Conservation (phyloP, 2,797 vertebrate genomes). For the Microctenopoma stevenorrisi region DNA sequence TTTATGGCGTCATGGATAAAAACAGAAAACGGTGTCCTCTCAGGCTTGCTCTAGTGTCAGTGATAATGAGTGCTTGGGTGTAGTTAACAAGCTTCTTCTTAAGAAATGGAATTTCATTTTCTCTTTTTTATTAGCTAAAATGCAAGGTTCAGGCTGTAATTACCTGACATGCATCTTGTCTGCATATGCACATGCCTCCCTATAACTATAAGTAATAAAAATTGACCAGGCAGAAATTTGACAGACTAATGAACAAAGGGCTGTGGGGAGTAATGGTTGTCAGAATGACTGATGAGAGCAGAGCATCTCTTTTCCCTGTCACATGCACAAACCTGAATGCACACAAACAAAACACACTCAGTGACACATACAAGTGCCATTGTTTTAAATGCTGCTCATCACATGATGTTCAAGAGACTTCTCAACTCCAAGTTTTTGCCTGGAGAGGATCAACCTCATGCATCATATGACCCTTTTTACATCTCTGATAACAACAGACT, state of each 20-base stretch:
- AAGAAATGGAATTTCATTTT: not conserved
- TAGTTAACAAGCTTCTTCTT: not conserved
- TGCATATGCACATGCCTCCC: not conserved
- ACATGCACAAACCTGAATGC: not conserved
- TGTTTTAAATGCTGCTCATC: conserved; percentile 80
- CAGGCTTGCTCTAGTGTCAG: conserved; percentile 2
- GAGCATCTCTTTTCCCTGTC: conserved; percentile 16
- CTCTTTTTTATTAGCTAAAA: not conserved
- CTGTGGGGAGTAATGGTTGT: not conserved
- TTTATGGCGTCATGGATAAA: conserved; percentile 60
- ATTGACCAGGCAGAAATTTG: too few relatives aligned
- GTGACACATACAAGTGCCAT: conserved; percentile 69
- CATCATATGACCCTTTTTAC: conserved; percentile 81
- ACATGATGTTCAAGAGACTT: conserved; percentile 87
- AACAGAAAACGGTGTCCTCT: conserved; percentile 39
- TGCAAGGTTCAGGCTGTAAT: not conserved
- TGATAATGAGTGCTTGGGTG: not conserved
- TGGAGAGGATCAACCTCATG: conserved; percentile 75
- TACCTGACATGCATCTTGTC: not conserved
- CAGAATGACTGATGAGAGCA: not conserved
- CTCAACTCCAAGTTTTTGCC: conserved; percentile 77
- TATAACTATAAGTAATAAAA: not conserved
- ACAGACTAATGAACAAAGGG: conserved; percentile 3
- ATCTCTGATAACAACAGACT: conserved; percentile 59
- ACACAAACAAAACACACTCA: conserved; percentile 29